These are phyloP conservation scores for Dendrocopos noguchii DNA, from an alignment of 2,113 vertebrate genomes.

Conservation along the genomic window DNA sequence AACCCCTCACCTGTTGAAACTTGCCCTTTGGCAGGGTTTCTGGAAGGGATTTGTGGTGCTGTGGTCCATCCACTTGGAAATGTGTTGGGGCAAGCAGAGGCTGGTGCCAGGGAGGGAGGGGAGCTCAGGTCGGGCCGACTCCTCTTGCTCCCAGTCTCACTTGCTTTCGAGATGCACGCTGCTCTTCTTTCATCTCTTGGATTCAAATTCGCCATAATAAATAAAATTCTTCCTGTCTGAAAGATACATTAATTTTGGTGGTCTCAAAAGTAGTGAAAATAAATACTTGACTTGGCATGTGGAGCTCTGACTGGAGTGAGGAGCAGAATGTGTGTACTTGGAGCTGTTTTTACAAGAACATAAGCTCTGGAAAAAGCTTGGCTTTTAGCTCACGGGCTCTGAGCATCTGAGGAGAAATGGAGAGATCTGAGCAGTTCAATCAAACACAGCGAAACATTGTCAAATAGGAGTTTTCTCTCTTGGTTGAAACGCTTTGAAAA, in stretches of 20 bases:
- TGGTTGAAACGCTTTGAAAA: neutral
- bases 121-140: neutral
- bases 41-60: neutral
- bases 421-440: slow-evolving; percentile 41
- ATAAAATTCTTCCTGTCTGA: slow-evolving; percentile 79
- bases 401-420: neutral
- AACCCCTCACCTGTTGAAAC: neutral
- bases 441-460: slow-evolving; percentile 42
- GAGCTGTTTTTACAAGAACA: slow-evolving; percentile 75
- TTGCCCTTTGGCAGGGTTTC: neutral
- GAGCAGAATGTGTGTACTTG: slow-evolving; percentile 74
- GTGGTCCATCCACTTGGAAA: neutral
- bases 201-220: slow-evolving; percentile 75
- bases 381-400: slow-evolving; percentile 20
- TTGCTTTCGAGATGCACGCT: slow-evolving; percentile 26
- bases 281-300: slow-evolving; percentile 75
- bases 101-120: neutral
- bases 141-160: neutral
- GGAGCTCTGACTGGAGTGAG: slow-evolving; percentile 45
- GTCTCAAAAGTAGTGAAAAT: slow-evolving; percentile 78
- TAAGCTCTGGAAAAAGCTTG: slow-evolving; percentile 71
- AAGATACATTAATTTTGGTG: slow-evolving; percentile 79
- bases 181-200: slow-evolving; percentile 74
- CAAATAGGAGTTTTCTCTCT: neutral
- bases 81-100: neutral